A percentile compares a stretch with the other conserved stretches of the same genome.
Conservation (phyloP, 23 tunicate species). For the Halocynthia aurantium region DNA sequence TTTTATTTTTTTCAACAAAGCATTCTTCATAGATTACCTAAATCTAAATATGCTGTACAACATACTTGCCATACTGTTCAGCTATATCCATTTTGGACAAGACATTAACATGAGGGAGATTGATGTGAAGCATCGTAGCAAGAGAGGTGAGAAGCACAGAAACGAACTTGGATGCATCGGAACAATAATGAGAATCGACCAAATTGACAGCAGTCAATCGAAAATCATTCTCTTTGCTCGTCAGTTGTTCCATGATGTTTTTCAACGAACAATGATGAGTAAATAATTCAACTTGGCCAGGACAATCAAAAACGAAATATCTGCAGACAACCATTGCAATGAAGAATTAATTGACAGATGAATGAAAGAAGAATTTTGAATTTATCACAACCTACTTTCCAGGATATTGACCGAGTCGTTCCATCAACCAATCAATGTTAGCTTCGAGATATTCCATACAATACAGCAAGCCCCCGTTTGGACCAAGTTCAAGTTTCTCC, state of each 20-base stretch:
- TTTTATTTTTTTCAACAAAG: not conserved
- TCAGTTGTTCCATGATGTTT: constrained; percentile 58
- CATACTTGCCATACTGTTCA: constrained; percentile 84
- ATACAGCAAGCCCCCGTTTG: constrained; percentile 88
- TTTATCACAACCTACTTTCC: constrained; percentile 30
- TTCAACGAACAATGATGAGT: constrained; percentile 72
- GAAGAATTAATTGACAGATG: not conserved
- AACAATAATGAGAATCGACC: constrained; percentile 87
- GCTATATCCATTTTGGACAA: constrained; percentile 93
- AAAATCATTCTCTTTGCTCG: constrained; percentile 31
- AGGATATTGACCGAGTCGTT: constrained; percentile 44
- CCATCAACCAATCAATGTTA: constrained; percentile 79
- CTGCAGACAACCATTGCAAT: constrained; percentile 23
- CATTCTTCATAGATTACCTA: not conserved
- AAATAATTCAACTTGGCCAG: constrained; percentile 94
- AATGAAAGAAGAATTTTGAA: not conserved
- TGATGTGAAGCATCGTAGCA: constrained; percentile 87
- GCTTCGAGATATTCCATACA: constrained; percentile 90
- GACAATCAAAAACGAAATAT: constrained; percentile 90
- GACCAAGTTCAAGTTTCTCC: constrained; percentile 86
- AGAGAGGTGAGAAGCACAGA: constrained; percentile 82
- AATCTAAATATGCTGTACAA: not conserved
- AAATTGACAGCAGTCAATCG: constrained; percentile 78
- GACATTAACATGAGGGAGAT: constrained; percentile 86
- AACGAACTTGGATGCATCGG: constrained; percentile 68